These are phyloP conservation scores for Cynaeus angustus DNA, from an alignment of 2,888 invertebrate species.

Conservation along the genomic window DNA sequence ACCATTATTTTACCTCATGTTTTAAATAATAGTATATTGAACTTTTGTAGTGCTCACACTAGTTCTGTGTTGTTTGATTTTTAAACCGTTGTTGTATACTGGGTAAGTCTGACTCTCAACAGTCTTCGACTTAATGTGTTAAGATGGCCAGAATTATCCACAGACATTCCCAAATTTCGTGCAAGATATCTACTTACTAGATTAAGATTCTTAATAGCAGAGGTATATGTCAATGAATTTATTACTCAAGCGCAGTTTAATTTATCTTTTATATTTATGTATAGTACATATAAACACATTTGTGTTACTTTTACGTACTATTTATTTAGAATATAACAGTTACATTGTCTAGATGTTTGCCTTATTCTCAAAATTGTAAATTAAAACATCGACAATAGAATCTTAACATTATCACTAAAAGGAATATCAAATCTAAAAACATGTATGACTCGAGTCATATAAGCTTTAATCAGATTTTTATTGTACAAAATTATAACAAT, in stretches of 20 bases:
- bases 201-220: constrained; percentile 45
- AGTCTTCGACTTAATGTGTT: constrained; percentile 29
- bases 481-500: constrained; percentile 67
- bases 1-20: constrained; percentile 51
- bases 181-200: constrained; percentile 47
- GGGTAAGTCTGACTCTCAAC: constrained; percentile 33
- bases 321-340: constrained; percentile 47
- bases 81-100: constrained; percentile 42
- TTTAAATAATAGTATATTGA: constrained; percentile 40
- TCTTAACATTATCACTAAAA: constrained; percentile 53
- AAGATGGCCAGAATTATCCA: constrained; percentile 30
- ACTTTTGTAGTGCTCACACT: constrained; percentile 39
- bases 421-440: constrained; percentile 45
- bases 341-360: constrained; percentile 51
- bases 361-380: constrained; percentile 49
- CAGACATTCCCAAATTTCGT: constrained; percentile 50
- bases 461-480: constrained; percentile 69
- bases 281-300: constrained; percentile 42
- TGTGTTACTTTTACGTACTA: constrained; percentile 48
- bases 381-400: constrained; percentile 61
- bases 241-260: constrained; percentile 41
- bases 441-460: constrained; percentile 54
- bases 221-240: constrained; percentile 40
- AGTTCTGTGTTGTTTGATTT: constrained; percentile 45
- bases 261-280: constrained; percentile 49